Percentiles rank a stretch among this genome's conserved stretches.
Conservation (phyloP, 1,140 invertebrate genomes). For the Eriosoma lanigerum region DNA sequence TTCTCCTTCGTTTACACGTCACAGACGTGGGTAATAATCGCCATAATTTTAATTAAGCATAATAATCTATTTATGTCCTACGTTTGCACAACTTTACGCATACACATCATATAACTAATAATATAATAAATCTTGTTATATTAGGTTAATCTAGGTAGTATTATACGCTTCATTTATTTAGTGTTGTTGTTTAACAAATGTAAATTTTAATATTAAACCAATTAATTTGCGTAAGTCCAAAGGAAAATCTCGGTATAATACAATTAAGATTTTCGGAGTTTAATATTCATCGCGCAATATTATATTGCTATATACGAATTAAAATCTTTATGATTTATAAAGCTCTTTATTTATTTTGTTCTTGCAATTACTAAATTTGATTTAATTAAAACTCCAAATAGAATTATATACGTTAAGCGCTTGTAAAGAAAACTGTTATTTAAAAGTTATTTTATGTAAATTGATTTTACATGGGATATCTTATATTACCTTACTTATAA, state of each 20-base stretch:
- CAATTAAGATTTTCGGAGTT: not conserved
- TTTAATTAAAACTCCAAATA: not conserved
- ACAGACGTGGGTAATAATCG: too few relatives aligned
- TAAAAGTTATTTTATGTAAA: too few relatives aligned
- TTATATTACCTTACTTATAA: too few relatives aligned
- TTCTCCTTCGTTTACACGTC: not conserved
- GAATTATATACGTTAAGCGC: not conserved
- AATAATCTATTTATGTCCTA: too few relatives aligned
- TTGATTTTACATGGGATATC: too few relatives aligned
- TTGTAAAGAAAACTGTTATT: not conserved
- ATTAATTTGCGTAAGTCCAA: not conserved
- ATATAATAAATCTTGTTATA: too few relatives aligned
- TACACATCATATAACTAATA: too few relatives aligned
- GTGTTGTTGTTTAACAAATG: too few relatives aligned
- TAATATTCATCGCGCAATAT: not conserved
- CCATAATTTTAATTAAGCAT: not conserved
- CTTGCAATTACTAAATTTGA: slow-evolving; percentile 10
- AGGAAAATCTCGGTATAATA: not conserved
- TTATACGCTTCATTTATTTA: too few relatives aligned
- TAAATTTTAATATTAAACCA: not conserved
- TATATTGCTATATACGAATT: not conserved
- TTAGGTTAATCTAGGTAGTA: too few relatives aligned
- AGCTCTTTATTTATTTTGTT: not conserved
- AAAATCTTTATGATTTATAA: not conserved
- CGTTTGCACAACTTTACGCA: too few relatives aligned